Base-by-base conservation (phyloP, 2,797 vertebrate species). In the Pithecia hirsuta region DNA sequence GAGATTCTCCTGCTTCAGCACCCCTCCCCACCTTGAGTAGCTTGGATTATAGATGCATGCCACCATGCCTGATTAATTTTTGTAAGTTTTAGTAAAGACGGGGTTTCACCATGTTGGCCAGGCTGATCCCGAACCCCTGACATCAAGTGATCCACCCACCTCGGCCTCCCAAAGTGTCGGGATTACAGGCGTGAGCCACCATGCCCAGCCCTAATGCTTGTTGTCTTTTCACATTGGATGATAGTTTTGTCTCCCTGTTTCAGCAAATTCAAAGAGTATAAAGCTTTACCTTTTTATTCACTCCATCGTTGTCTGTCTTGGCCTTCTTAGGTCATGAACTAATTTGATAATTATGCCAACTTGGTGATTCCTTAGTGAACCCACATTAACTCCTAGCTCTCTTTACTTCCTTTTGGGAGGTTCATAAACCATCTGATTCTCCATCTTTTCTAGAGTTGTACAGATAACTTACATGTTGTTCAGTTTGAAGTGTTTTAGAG, bases 1-100 rank as follows among this genome's bases (percentile, higher is more conserved):
- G 15, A 0, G 0, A 67, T n/a, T 67, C 33, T 67, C 33, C 33
- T 4, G 3, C 61, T n/a, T n/a, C 61, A n/a, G 33, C 61, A 17
- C 15, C 3, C 0, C 1, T n/a, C 61, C 7, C 1, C 15, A 17
- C 15, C 3, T 0, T 1, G 1, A 19, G 33, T n/a, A 67, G 15
- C 33, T 67, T 67, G 1, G 61, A 67, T n/a, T 67, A 17, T 33
- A 67, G 61, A 7, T 67, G 61, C 3, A n/a, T 33, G 61, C 15
- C 61, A 67, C 61, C 33, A 67, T 0, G 15, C 61, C 61, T n/a
- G 61, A n/a, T 33, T 17, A n/a, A n/a, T n/a, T n/a, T 67, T n/a
- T 67, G 61, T 67, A 19, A 19, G 9, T 67, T 67, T 67, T 67
- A 8, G 7, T 67, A 67, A 8, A 67, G 61, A 61, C 1, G 0